Conservation (phyloP, 2,888 invertebrate genomes). For the Microchrysa polita region DNA sequence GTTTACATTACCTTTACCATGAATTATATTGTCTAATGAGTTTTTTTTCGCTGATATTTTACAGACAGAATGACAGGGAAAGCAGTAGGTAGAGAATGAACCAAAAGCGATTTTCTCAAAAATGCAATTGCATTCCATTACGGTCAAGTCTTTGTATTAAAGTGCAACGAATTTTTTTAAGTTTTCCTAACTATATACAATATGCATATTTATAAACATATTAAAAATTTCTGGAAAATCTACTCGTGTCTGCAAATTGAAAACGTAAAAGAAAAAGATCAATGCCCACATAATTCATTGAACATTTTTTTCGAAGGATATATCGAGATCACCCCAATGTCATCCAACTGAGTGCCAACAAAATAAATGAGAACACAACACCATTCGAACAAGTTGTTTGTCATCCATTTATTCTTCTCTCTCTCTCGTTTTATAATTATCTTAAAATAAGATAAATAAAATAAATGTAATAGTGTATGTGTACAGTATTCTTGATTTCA, state of each 20-base stretch:
- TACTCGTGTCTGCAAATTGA: not conserved
- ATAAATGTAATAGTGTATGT: constrained; percentile 34
- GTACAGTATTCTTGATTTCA: not conserved
- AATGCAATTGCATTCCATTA: no score
- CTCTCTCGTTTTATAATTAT: constrained; percentile 37
- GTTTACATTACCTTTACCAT: no score
- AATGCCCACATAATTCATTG: not conserved
- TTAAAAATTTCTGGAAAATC: not conserved
- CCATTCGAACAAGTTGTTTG: constrained; percentile 4
- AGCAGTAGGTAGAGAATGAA: no score
- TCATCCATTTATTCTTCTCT: constrained; percentile 31
- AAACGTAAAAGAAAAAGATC: not conserved
- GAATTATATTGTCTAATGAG: no score
- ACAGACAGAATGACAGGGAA: no score
- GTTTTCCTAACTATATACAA: no score
- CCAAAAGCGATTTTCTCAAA: no score
- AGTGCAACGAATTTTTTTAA: no score
- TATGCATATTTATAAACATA: no score
- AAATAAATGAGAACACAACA: constrained; percentile 17
- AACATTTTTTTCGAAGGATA: not conserved
- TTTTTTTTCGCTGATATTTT: no score
- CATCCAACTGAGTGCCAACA: not conserved
- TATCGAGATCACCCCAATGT: not conserved
- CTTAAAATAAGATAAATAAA: constrained; percentile 45
- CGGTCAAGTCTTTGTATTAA: no score